A percentile compares a stretch with the other conserved stretches of the same genome.
phyloP scores from a whole-genome alignment of 1,140 invertebrate genomes.

The Laupala kohalensis region DNA sequence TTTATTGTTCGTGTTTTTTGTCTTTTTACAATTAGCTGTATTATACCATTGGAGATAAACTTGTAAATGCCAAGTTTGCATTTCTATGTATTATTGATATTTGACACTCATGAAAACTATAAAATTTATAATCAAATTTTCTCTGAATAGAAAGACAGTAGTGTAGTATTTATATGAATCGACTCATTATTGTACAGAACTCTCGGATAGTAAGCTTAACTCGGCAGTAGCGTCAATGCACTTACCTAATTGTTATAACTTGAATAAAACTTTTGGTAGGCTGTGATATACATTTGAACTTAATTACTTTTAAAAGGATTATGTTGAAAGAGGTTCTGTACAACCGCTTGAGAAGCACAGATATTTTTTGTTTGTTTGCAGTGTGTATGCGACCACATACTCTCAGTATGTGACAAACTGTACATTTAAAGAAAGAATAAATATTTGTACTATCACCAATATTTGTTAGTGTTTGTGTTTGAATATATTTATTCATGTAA shows the following conservation, averaged over 20 bases:
- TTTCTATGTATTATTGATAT: neutral
- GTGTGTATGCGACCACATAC: too few species aligned
- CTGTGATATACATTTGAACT: neutral
- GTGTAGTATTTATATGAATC: neutral
- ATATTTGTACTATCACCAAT: too few species aligned
- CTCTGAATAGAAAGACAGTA: neutral
- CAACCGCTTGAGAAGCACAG: too few species aligned
- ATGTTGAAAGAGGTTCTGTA: too few species aligned
- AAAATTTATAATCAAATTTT: neutral
- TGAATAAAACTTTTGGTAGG: neutral
- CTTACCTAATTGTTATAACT: neutral
- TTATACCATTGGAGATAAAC: neutral
- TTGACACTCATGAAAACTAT: too few species aligned
- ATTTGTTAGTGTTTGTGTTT: too few species aligned
- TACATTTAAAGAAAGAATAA: too few species aligned
- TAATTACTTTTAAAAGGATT: neutral
- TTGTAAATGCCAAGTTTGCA: neutral
- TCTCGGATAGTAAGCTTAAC: neutral
- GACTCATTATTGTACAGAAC: neutral
- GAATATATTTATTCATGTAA: too few species aligned
- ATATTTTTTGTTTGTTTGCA: too few species aligned
- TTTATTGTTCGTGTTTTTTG: too few species aligned
- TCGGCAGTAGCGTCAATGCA: neutral
- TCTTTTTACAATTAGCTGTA: neutral
- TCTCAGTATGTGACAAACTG: too few species aligned